Percentiles rank a stretch among this genome's conserved stretches.
Conservation (phyloP, 2,113 vertebrate species). For the Synodontis membranacea region DNA sequence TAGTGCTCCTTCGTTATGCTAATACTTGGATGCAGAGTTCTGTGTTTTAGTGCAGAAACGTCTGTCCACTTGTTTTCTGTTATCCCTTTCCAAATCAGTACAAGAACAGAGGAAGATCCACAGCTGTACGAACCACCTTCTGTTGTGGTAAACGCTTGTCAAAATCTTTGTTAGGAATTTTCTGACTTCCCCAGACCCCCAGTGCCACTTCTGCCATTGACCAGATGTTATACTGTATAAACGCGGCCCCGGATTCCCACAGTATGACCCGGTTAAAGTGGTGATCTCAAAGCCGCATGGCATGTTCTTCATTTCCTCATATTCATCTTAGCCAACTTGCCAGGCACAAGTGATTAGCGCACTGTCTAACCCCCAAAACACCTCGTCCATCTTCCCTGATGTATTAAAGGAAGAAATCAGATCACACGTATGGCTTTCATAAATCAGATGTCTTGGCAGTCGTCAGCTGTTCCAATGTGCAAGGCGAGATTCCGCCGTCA, state of each 20-base stretch:
- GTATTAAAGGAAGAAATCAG: conserved; percentile 18
- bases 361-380: not conserved
- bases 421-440: conserved; percentile 20
- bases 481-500: not conserved
- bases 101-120: not conserved
- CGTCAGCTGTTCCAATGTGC: not conserved
- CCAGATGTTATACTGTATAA: not conserved
- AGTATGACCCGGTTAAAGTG: not conserved
- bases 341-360: not conserved
- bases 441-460: conserved; percentile 2
- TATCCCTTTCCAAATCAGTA: not conserved
- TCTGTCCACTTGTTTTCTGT: not conserved
- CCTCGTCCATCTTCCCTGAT: not conserved
- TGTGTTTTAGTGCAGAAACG: not conserved
- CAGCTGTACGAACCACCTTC: not conserved
- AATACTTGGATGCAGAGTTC: not conserved
- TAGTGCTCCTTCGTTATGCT: not conserved
- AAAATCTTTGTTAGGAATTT: not conserved
- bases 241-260: not conserved
- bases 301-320: not conserved
- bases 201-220: not conserved
- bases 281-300: not conserved
- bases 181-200: not conserved
- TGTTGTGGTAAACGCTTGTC: not conserved
- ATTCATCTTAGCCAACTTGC: not conserved